phyloP scores from a whole-genome alignment of 2,888 invertebrate genomes.

The Heliconius aoede region DNA sequence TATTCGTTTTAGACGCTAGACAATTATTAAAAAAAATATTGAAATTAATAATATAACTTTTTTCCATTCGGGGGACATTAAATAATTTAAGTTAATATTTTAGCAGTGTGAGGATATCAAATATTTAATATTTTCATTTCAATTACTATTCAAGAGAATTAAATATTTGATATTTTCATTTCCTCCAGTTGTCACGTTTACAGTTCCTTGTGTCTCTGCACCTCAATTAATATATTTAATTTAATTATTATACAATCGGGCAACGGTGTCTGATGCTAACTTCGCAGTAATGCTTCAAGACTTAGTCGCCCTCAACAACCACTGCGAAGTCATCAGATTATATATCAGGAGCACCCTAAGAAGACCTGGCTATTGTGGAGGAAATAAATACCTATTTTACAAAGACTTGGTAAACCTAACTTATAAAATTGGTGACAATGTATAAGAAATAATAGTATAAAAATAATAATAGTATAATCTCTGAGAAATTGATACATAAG shows the following conservation, averaged over 20 bases:
- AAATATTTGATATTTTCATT: too few relatives aligned
- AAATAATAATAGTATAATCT: too few relatives aligned
- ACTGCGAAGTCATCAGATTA: constrained; percentile 89
- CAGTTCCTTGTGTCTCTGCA: too few relatives aligned
- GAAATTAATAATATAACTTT: neutral
- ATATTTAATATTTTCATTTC: too few relatives aligned
- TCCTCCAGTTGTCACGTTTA: too few relatives aligned
- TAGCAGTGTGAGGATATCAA: too few relatives aligned
- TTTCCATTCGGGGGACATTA: too few relatives aligned
- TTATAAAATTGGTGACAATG: neutral
- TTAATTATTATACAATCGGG: constrained; percentile 71
- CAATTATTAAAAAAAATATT: constrained; percentile 11
- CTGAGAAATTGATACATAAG: too few relatives aligned
- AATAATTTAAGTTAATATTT: too few relatives aligned
- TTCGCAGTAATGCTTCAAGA: constrained; percentile 87
- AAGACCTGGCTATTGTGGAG: constrained; percentile 90
- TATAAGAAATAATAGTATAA: too few relatives aligned
- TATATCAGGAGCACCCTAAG: constrained; percentile 88
- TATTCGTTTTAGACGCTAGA: neutral
- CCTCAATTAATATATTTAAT: constrained; percentile 15
- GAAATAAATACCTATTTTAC: constrained; percentile 92
- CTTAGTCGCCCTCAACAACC: constrained; percentile 88
- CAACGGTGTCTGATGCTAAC: constrained; percentile 83
- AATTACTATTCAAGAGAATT: too few relatives aligned
- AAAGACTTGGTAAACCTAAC: constrained; percentile 82